Evolutionary conservation across 2,888 invertebrate species (phyloP).

Genomic region (Leuctra nigra): DNA sequence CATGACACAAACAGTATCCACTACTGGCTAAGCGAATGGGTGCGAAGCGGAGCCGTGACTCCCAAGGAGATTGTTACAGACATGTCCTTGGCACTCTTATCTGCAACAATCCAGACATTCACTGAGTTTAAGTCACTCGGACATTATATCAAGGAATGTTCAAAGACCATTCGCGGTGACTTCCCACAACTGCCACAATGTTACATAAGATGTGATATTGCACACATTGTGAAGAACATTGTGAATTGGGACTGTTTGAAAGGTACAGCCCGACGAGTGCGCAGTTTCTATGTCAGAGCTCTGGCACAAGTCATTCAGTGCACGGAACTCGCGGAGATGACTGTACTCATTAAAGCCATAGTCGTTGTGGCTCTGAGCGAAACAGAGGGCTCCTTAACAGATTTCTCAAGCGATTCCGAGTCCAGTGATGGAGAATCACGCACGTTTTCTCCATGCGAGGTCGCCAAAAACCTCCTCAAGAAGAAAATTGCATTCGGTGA

Average conservation of each 20-base stretch:
- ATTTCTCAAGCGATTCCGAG: too few species aligned
- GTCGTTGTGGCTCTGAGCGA: neutral
- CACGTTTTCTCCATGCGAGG: too few species aligned
- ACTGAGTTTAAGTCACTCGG: neutral
- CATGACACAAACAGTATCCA: conserved; percentile 25
- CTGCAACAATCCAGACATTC: neutral
- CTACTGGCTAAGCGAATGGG: conserved; percentile 26
- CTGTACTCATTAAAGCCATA: neutral
- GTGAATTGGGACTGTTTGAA: neutral
- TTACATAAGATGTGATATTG: neutral
- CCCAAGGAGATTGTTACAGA: conserved; percentile 25
- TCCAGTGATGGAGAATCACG: too few species aligned
- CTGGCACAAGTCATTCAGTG: neutral
- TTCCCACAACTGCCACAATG: too few species aligned
- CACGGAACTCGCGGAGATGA: neutral
- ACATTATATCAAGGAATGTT: neutral
- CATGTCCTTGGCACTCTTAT: conserved; percentile 23
- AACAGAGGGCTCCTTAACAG: too few species aligned
- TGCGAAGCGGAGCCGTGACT: conserved; percentile 24
- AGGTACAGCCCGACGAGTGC: neutral
- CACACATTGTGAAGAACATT: neutral
- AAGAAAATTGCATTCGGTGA: too few species aligned
- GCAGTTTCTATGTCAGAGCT: neutral
- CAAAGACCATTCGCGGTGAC: too few species aligned
- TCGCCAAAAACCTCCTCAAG: too few species aligned